Conservation (phyloP, 2,113 vertebrate species). For the Gnathonemus echidnorhynchus region DNA sequence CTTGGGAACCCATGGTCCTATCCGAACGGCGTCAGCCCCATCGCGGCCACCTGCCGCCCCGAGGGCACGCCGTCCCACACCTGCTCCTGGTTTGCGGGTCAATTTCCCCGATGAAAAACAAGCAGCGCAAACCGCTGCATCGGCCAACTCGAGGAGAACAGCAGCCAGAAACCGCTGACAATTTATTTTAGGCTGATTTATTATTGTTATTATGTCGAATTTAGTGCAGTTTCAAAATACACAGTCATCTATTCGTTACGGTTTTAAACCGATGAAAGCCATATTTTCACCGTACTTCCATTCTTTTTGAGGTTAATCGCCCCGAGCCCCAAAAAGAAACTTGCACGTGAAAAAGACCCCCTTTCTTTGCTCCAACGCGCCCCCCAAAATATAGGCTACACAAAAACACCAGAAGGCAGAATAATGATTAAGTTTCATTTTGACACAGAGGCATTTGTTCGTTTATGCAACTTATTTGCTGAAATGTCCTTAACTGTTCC, state of each 20-base stretch:
- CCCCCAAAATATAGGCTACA: background rate
- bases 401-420: background rate
- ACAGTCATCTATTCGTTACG: background rate
- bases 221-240: background rate
- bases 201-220: background rate
- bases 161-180: background rate
- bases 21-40: background rate
- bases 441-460: background rate
- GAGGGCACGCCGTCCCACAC: background rate
- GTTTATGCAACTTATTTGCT: background rate
- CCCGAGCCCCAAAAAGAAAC: background rate
- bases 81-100: background rate
- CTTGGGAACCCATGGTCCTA: background rate
- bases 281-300: background rate
- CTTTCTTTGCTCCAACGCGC: background rate
- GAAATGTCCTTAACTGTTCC: background rate
- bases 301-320: background rate
- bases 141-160: background rate
- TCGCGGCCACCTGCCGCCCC: background rate
- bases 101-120: background rate
- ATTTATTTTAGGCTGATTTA: background rate
- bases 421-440: background rate
- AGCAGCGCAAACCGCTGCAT: background rate
- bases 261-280: background rate
- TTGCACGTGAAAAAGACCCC: background rate